phyloP scores from a whole-genome alignment of 92 coral and sea anemone species.

The Plumapathes pennacea region DNA sequence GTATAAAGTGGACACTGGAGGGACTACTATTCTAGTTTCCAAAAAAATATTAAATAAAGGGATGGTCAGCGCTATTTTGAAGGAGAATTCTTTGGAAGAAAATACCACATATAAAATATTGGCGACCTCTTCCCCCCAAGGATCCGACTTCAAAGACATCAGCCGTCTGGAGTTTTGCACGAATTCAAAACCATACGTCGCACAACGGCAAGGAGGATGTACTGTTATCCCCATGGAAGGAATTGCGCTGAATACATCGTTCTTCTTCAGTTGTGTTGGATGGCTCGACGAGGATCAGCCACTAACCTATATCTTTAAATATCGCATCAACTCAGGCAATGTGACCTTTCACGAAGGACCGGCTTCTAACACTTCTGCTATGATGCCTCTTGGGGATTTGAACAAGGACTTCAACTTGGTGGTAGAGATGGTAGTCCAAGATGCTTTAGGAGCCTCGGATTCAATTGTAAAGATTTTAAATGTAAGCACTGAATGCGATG shows the following conservation, averaged over 20 bases:
- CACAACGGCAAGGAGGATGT: constrained; percentile 7
- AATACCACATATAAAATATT: too few relatives aligned
- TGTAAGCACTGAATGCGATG: too few relatives aligned
- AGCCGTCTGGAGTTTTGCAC: background rate
- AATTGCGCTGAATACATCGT: constrained; percentile 58
- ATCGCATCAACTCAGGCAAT: constrained; percentile 37
- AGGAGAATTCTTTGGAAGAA: too few relatives aligned
- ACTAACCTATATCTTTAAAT: constrained; percentile 47
- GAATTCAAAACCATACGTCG: constrained; percentile 7
- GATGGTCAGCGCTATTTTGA: too few relatives aligned
- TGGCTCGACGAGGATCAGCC: constrained; percentile 68
- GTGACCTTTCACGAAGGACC: constrained; percentile 50
- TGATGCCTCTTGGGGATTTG: constrained; percentile 63
- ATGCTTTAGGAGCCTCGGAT: too few relatives aligned
- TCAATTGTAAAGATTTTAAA: too few relatives aligned
- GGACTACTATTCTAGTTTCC: too few relatives aligned
- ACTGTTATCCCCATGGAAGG: constrained; percentile 46
- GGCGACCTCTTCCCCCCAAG: too few relatives aligned
- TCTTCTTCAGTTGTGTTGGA: constrained; percentile 44
- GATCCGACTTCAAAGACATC: too few relatives aligned
- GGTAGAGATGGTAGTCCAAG: constrained; percentile 50
- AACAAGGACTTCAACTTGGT: constrained; percentile 45
- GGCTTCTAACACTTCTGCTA: constrained; percentile 30
- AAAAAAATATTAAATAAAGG: too few relatives aligned
- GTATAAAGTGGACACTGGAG: too few relatives aligned